These are phyloP conservation scores for Furnarius figulus DNA, from an alignment of 2,113 vertebrate genomes.

Conservation along the genomic window DNA sequence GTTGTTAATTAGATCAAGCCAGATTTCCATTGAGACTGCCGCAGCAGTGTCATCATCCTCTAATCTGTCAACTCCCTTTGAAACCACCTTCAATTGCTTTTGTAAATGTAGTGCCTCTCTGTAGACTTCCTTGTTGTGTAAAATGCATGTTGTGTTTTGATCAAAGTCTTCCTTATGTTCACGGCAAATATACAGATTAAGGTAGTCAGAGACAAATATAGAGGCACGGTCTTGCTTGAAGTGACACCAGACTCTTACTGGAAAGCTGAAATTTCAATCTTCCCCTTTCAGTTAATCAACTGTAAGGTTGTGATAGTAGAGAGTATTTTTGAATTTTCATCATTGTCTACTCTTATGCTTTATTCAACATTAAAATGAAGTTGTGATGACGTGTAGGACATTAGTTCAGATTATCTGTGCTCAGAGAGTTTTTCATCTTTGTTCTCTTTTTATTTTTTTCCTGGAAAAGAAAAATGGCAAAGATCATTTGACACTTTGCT, in stretches of 20 bases:
- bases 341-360: background rate
- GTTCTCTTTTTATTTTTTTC: background rate
- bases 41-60: constrained; percentile 60
- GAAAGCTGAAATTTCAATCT: constrained; percentile 1
- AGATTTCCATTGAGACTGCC: constrained; percentile 58
- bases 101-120: constrained; percentile 60
- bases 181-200: constrained; percentile 42
- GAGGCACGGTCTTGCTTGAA: constrained; percentile 4
- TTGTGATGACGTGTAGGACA: background rate
- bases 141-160: constrained; percentile 68
- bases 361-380: background rate
- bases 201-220: constrained; percentile 39
- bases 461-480: constrained; percentile 16
- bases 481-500: background rate
- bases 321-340: background rate
- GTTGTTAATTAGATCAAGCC: constrained; percentile 67
- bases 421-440: background rate
- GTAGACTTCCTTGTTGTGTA: constrained; percentile 65
- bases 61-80: constrained; percentile 69
- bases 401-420: background rate
- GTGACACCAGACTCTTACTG: constrained; percentile 24
- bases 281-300: background rate
- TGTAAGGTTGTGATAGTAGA: background rate
- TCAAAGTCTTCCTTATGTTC: constrained; percentile 68
- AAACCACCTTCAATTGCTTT: constrained; percentile 69